These are phyloP conservation scores for Electrona antarctica DNA, from an alignment of 2,113 vertebrate genomes.

Conservation along the genomic window DNA sequence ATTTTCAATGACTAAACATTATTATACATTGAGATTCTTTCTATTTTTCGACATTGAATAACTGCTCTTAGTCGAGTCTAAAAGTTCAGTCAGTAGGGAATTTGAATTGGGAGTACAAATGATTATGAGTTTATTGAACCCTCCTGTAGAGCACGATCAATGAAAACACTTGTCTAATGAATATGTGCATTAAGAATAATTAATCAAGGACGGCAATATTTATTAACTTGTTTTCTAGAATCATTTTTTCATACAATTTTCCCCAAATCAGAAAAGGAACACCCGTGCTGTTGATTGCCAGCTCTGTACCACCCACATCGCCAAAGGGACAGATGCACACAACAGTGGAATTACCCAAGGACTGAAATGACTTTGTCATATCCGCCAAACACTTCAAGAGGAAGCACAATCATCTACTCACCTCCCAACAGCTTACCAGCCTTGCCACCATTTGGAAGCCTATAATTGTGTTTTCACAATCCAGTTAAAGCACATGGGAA, in stretches of 20 bases:
- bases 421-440: conserved; percentile 25
- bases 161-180: background rate
- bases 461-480: conserved; percentile 56
- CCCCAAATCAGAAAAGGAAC: conserved; percentile 13
- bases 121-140: conserved; percentile 5
- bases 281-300: conserved; percentile 25
- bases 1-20: background rate
- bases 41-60: background rate
- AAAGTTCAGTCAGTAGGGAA: background rate
- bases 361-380: background rate
- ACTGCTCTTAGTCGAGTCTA: background rate
- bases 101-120: conserved; percentile 11
- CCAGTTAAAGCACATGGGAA: conserved; percentile 27
- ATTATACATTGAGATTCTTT: conserved; percentile 10
- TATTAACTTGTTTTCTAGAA: too few relatives aligned
- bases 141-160: conserved; percentile 1
- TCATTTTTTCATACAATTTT: background rate
- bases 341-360: conserved; percentile 22
- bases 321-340: conserved; percentile 3
- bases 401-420: conserved; percentile 34
- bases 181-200: background rate
- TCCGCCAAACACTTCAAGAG: conserved; percentile 19
- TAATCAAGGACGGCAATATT: too few relatives aligned
- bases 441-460: conserved; percentile 30
- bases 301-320: background rate